Percentiles rank a stretch among this genome's conserved stretches.
phyloP scores from a whole-genome alignment of 1,140 invertebrate species.

The Drosophila quadrilineata region DNA sequence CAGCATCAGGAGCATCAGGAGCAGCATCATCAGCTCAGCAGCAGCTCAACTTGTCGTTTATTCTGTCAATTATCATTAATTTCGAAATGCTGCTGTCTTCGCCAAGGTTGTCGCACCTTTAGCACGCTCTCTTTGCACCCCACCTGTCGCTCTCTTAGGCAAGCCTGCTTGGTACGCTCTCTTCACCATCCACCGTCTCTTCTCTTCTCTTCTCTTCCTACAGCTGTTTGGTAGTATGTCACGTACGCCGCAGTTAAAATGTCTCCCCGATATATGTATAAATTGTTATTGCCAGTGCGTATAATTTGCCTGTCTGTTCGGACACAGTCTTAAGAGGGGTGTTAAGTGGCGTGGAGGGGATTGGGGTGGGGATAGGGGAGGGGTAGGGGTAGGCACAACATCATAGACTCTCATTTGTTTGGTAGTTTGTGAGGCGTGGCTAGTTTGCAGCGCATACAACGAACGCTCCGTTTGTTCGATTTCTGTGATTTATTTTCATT shows the following conservation, averaged over 20 bases:
- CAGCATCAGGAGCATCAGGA: too few species aligned
- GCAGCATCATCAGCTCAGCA: background rate
- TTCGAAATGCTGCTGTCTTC: slow-evolving; percentile 69
- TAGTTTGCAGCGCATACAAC: too few species aligned
- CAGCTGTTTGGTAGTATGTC: slow-evolving; percentile 32
- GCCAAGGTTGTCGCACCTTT: slow-evolving; percentile 65
- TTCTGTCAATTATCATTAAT: slow-evolving; percentile 79
- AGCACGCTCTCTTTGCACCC: slow-evolving; percentile 45
- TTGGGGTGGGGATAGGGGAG: slow-evolving; percentile 21
- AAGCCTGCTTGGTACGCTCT: slow-evolving; percentile 1
- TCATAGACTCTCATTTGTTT: background rate
- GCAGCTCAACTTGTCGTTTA: slow-evolving; percentile 73
- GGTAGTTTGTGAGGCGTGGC: slow-evolving; percentile 24
- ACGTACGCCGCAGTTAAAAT: slow-evolving; percentile 51
- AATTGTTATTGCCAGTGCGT: slow-evolving; percentile 71
- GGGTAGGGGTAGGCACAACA: background rate
- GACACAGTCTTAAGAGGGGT: slow-evolving; percentile 52
- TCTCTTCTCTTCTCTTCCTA: too few species aligned
- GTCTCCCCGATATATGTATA: slow-evolving; percentile 54
- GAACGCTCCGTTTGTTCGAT: too few species aligned
- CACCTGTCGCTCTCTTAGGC: background rate
- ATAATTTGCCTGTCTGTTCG: slow-evolving; percentile 39
- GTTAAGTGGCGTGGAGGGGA: too few species aligned
- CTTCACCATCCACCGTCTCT: too few species aligned
- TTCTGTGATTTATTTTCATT: slow-evolving; percentile 32